Percentiles rank a stretch among this genome's conserved stretches.
Evolutionary conservation across 2,113 vertebrate genomes (phyloP).

Genomic region (Paramormyrops kingsleyae): DNA sequence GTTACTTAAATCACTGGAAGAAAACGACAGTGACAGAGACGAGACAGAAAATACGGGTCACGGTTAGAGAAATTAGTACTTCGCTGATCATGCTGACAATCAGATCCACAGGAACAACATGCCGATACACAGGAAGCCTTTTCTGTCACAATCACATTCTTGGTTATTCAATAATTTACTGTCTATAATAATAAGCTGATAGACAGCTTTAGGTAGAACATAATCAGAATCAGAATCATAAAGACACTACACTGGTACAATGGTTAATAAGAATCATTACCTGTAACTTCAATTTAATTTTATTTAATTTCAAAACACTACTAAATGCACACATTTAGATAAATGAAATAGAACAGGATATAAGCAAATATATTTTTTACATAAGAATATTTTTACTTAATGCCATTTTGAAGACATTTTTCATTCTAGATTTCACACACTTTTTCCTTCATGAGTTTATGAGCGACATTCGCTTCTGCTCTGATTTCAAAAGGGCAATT

Average conservation of each 20-base stretch:
- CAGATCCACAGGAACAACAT: neutral
- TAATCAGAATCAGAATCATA: no score
- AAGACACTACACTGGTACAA: neutral
- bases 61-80: constrained; percentile 14
- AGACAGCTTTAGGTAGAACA: neutral
- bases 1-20: constrained; percentile 98
- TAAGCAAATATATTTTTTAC: neutral
- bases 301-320: neutral
- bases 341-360: neutral
- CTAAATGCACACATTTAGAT: neutral
- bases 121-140: neutral
- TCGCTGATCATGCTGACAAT: constrained; percentile 1
- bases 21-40: constrained; percentile 48
- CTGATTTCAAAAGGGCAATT: neutral
- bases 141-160: neutral
- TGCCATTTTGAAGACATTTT: neutral
- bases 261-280: neutral
- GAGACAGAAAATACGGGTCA: constrained; percentile 28
- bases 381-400: neutral
- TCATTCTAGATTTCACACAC: neutral
- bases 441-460: neutral
- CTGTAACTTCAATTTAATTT: neutral
- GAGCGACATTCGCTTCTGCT: neutral
- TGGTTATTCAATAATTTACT: neutral
- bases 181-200: neutral